These are phyloP conservation scores for Alloplasta piceator DNA, from an alignment of 2,888 invertebrate genomes.

Conservation along the genomic window DNA sequence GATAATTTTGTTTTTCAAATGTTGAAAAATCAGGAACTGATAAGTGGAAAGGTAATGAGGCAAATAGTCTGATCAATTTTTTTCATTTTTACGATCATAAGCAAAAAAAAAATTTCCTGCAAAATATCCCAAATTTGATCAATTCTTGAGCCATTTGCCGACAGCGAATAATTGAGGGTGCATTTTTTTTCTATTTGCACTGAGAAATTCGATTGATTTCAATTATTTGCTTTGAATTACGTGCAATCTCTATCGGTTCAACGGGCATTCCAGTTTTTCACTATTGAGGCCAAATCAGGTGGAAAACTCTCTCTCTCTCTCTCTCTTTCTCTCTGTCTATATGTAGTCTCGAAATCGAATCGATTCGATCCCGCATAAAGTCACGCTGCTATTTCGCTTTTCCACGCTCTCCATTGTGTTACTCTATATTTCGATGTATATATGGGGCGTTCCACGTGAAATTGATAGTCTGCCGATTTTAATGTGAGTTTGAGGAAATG, in stretches of 20 bases:
- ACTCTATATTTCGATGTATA: neutral
- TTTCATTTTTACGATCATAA: neutral
- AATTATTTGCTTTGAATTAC: slow-evolving; percentile 1
- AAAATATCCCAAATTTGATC: too few species aligned
- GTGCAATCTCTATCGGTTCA: slow-evolving; percentile 2
- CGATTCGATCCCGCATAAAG: slow-evolving; percentile 25
- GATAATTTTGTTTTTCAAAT: too few species aligned
- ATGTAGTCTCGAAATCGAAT: slow-evolving; percentile 22
- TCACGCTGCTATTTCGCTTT: slow-evolving; percentile 18
- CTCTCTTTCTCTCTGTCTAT: slow-evolving; percentile 5
- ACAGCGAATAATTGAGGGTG: too few species aligned
- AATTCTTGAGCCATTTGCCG: too few species aligned
- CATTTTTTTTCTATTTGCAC: neutral
- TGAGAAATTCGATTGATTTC: slow-evolving; percentile 6
- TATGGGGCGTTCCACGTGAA: too few species aligned
- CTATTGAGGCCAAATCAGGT: slow-evolving; percentile 24
- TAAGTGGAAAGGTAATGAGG: too few species aligned
- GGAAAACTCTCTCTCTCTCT: slow-evolving; percentile 23
- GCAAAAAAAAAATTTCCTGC: too few species aligned
- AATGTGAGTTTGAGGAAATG: too few species aligned
- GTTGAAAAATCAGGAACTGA: too few species aligned
- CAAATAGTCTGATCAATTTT: neutral
- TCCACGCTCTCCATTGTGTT: neutral
- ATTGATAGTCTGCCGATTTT: too few species aligned
- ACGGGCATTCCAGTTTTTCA: slow-evolving; percentile 7